Evolutionary conservation across 1,140 invertebrate species (phyloP).

Genomic region (Matsumurasca onukii): DNA sequence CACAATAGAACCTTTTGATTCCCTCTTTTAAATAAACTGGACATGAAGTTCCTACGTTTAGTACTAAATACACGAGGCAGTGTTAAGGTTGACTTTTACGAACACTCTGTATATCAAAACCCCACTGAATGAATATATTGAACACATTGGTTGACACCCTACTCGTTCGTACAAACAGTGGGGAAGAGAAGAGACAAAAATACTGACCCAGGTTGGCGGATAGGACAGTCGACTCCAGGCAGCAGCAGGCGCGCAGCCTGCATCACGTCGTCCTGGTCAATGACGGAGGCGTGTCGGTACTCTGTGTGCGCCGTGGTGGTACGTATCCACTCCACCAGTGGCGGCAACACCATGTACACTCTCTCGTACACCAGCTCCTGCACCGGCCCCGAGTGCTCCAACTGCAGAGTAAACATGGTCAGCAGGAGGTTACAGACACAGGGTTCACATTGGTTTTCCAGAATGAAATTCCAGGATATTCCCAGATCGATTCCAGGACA

Average conservation of each 20-base stretch:
- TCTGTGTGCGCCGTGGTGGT: slow-evolving; percentile 80
- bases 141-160: no score
- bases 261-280: slow-evolving; percentile 86
- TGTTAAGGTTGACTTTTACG: no score
- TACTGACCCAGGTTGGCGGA: slow-evolving; percentile 58
- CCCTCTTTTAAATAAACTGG: no score
- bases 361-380: slow-evolving; percentile 83
- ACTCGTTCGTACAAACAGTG: no score
- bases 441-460: no score
- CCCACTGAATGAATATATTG: not conserved
- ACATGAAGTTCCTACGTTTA: no score
- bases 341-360: slow-evolving; percentile 83
- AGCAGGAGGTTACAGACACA: no score
- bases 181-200: not conserved
- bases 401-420: slow-evolving; percentile 47
- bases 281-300: slow-evolving; percentile 71
- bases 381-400: slow-evolving; percentile 63
- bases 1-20: no score
- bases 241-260: slow-evolving; percentile 82
- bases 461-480: no score
- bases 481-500: no score
- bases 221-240: slow-evolving; percentile 86
- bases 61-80: no score
- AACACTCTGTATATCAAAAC: not conserved
- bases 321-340: slow-evolving; percentile 83